These are phyloP conservation scores for Xanthorhoe designata DNA, from an alignment of 2,888 invertebrate species.

Conservation along the genomic window DNA sequence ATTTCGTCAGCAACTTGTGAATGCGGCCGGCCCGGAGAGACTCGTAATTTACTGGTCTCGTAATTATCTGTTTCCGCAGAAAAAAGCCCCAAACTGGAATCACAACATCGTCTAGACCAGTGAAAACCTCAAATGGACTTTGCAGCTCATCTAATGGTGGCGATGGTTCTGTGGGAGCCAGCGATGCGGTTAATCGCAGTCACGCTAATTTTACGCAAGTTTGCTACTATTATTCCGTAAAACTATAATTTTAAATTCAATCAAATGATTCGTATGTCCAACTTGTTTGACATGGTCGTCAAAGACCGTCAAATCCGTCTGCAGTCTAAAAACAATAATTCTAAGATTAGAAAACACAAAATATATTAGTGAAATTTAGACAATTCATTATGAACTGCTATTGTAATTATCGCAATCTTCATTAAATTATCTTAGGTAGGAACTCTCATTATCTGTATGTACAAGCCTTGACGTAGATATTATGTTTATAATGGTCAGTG, in stretches of 20 bases:
- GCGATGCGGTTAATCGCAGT: conserved; percentile 5
- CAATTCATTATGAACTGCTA: background rate
- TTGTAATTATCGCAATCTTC: background rate
- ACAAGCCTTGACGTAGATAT: background rate
- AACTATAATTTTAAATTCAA: background rate
- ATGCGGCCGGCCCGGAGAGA: conserved; percentile 17
- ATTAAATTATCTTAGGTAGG: background rate
- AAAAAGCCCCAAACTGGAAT: conserved; percentile 11
- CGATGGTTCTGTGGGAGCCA: background rate
- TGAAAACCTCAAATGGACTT: conserved; percentile 1
- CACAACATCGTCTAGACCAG: conserved; percentile 1
- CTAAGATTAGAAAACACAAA: background rate
- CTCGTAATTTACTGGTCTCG: conserved; percentile 24
- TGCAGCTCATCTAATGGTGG: conserved; percentile 1
- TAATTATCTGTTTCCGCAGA: conserved; percentile 32
- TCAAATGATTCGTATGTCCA: background rate
- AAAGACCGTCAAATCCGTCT: too few species aligned
- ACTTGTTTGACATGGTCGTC: background rate
- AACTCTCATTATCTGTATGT: background rate
- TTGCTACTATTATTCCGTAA: background rate
- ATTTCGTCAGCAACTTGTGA: conserved; percentile 15
- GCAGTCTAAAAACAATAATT: too few species aligned
- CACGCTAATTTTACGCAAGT: conserved; percentile 1
- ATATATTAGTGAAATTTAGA: background rate
- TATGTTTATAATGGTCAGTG: background rate